phyloP scores from a whole-genome alignment of 1,140 invertebrate species.

The Latrodectus geometricus region DNA sequence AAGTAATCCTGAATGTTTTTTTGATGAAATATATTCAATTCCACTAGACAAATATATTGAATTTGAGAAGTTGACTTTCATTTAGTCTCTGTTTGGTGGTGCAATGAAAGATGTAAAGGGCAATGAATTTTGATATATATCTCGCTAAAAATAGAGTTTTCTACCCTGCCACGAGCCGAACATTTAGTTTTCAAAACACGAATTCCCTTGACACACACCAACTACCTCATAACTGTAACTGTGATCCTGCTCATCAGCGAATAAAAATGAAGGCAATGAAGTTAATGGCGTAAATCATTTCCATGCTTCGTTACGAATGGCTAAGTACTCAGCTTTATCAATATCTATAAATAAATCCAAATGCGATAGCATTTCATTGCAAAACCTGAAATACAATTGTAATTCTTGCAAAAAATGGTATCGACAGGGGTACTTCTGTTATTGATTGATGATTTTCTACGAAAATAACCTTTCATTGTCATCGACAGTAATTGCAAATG shows the following conservation, averaged over 20 bases:
- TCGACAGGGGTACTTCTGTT: background rate
- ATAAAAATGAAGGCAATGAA: background rate
- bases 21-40: too few species aligned
- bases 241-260: conserved; percentile 45
- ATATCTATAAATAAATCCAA: conserved; percentile 41
- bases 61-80: too few species aligned
- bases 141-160: conserved; percentile 11
- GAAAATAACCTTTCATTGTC: conserved; percentile 1
- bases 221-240: conserved; percentile 46
- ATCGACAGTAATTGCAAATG: background rate
- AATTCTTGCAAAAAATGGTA: background rate
- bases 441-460: background rate
- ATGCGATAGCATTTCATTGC: background rate
- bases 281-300: conserved; percentile 47
- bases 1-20: too few species aligned
- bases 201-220: conserved; percentile 34
- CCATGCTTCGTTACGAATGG: conserved; percentile 42
- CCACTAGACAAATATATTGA: too few species aligned
- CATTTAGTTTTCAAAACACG: conserved; percentile 46
- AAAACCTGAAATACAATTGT: conserved; percentile 19
- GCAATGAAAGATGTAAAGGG: background rate
- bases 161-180: conserved; percentile 13
- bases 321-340: conserved; percentile 27
- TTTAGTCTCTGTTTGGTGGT: too few species aligned
- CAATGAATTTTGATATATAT: background rate